These are phyloP conservation scores for Drosophila mulleri DNA, from an alignment of 2,888 invertebrate species.

Conservation along the genomic window DNA sequence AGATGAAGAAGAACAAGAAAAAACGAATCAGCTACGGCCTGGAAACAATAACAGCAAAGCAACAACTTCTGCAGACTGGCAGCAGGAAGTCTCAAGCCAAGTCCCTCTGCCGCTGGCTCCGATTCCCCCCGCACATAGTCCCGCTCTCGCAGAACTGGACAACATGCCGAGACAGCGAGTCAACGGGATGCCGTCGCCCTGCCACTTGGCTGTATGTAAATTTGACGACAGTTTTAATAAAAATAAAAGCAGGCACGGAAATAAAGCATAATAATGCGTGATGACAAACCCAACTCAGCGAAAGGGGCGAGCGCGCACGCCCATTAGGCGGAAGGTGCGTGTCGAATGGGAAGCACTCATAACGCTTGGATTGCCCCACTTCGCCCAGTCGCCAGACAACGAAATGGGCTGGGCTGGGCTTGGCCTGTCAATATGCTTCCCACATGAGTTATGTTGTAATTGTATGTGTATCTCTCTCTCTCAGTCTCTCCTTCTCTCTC, in stretches of 20 bases:
- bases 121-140: neutral
- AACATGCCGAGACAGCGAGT: conserved; percentile 56
- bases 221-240: conserved; percentile 67
- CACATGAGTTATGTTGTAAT: conserved; percentile 53
- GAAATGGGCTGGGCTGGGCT: conserved; percentile 41
- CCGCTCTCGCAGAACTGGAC: conserved; percentile 21
- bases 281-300: conserved; percentile 59
- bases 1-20: conserved; percentile 17
- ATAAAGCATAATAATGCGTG: conserved; percentile 77
- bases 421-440: conserved; percentile 71
- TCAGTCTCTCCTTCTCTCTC: neutral
- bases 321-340: conserved; percentile 54
- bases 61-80: conserved; percentile 20
- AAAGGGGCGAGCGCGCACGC: conserved; percentile 18
- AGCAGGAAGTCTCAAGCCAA: conserved; percentile 32
- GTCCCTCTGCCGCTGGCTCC: neutral
- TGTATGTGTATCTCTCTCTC: conserved; percentile 25
- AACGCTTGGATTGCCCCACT: conserved; percentile 58
- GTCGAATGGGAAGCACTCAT: conserved; percentile 75
- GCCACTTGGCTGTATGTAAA: conserved; percentile 52
- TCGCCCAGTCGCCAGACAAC: conserved; percentile 7
- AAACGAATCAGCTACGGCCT: conserved; percentile 34
- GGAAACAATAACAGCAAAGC: conserved; percentile 47
- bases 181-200: conserved; percentile 43
- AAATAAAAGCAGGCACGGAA: conserved; percentile 62